Evolutionary conservation across 2,888 invertebrate genomes (phyloP), one percentile per base, ranked within the genome.

Genomic region (Phaedon cochleariae): DNA sequence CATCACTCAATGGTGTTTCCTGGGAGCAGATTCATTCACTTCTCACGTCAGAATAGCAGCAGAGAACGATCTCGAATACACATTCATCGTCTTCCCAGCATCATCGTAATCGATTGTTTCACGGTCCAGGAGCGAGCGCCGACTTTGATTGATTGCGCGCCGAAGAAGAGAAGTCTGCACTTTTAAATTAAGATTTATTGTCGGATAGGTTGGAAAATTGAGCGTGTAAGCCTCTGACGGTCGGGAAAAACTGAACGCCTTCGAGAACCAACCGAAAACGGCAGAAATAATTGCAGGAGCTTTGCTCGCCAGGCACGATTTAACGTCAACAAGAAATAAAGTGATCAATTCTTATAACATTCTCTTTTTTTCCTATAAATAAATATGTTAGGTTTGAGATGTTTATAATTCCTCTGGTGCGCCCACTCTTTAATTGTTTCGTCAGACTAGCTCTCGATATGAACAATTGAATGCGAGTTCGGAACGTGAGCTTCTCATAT

Each of bases 131-230:
- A 22, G 10, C 15, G 22, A 37, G 7, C 55, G 45, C 29, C 37
- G 45, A 45, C 45, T 45, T 45, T 18, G 57, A 57, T 57, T 57
- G 45, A 45, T 20, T 22, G 57, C 22, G 22, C 45, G 41, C 41
- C 57, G 41, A 41, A 41, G 41, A 45, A 57, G 55, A 31, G 37
- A 57, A 57, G 45, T 57, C 57, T 45, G 57, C 26, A 6, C 46
- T 57, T 21, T 12, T 31, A 57, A 57, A 57, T 57, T 57, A 45
- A 57, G 57, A 57, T 57, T 45, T 57, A 57, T 57, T 12, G 41
- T 9, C 57, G 45, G 26, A 17, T 26, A 46, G 57, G 21, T 41
- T 26, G 57, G 45, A 37, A 57, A 57, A 57, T 57, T 57, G 45
- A 29, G 57, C 29, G 57, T 57, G 57, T 45, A 26, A 57, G 18